Base-by-base conservation (phyloP, 2,113 vertebrate species). In the Lampris megalopsis region DNA sequence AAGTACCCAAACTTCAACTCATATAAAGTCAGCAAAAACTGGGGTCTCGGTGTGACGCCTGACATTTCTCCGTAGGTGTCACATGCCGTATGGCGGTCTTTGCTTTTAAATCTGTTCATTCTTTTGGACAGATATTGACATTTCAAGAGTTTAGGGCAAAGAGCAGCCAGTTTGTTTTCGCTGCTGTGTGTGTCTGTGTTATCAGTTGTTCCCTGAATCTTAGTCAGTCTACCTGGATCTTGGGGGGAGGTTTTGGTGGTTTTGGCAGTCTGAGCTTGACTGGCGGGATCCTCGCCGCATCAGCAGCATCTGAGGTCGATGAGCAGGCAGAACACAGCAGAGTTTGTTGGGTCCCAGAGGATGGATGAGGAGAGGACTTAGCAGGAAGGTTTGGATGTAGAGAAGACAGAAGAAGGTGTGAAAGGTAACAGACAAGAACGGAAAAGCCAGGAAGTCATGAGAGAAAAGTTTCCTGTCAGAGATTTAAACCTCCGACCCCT, bases 211-310 rank as follows among this genome's bases (percentile, higher is more conserved):
- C 35, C 13, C 48, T 59, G 63, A 9, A 49, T 48, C 38, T 1
- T 41, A 76, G 80, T 42, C 60, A 37, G 77, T 86, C 90, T 97
- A 99, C 96, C 97, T 98, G 96, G 84, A 86, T 94, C 92, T 94
- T 93, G 69, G 93, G 90, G 65, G 95, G 90, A 89, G 94, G 89
- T 83, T 92, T 91, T 70, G 92, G 92, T 49, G 93, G 90, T 13
- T 87, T 83, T 38, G 88, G 83, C 84, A 95, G 95, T 88, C 91
- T 75, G 64, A 83, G 82, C 77, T 94, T 95, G 91, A 91, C 79
- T 75, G 61, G 88, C 88, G 88, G 90, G 89, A 90, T 88, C 77
- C 90, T 89, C 84, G 91, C 91, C 92, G 85, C 78, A 48, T 89
- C 89, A 82, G 94, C 82, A 74, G 88, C 81, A 56, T 89, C 86